Evolutionary conservation across 2,113 vertebrate genomes (phyloP).

Genomic region (Pao palembangensis): DNA sequence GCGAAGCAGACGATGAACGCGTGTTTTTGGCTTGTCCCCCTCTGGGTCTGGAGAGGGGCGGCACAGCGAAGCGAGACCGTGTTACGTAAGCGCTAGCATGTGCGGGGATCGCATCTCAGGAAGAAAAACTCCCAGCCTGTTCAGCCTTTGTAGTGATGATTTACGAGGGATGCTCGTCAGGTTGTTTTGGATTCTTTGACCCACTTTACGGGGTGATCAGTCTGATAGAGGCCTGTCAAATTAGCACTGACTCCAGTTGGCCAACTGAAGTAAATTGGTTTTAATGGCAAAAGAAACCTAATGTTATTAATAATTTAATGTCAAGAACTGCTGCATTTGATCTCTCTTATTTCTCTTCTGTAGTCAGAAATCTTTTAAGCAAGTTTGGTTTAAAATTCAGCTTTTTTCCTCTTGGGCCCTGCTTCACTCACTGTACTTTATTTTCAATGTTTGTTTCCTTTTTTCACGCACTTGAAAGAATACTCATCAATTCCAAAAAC

Average conservation of each 20-base stretch:
- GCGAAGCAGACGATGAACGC: conserved; percentile 26
- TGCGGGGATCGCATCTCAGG: conserved; percentile 15
- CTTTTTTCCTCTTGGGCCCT: no score
- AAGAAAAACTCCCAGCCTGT: conserved; percentile 6
- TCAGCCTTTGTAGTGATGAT: conserved; percentile 11
- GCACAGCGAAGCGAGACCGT: not conserved
- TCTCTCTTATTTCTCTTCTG: no score
- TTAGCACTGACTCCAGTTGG: not conserved
- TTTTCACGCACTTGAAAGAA: no score
- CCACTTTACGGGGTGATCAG: not conserved
- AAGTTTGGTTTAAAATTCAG: no score
- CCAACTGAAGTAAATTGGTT: not conserved
- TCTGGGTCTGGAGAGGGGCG: conserved; percentile 2
- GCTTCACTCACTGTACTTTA: no score
- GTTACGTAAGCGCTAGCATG: conserved; percentile 32
- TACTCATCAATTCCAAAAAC: no score
- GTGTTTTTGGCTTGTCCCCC: conserved; percentile 6
- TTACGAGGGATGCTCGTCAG: not conserved
- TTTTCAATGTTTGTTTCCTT: no score
- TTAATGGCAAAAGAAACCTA: not conserved
- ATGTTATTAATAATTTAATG: not conserved
- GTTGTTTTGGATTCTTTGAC: not conserved
- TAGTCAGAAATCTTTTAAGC: no score
- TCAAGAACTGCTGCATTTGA: no score
- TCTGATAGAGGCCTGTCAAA: not conserved